Evolutionary conservation across 2,888 invertebrate genomes (phyloP).

Genomic region (Digitonthophagus gazella): DNA sequence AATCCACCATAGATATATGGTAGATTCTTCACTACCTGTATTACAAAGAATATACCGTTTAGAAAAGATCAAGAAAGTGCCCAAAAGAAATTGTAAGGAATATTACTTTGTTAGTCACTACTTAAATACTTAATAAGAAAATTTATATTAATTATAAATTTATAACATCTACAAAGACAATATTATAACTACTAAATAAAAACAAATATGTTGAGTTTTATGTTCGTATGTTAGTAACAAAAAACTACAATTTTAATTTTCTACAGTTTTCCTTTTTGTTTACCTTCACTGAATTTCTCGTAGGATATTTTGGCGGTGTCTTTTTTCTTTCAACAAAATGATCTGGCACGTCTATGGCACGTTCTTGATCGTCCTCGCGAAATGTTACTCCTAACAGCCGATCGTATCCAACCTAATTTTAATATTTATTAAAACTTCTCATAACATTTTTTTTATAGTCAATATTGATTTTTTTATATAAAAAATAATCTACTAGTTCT

Average conservation of each 20-base stretch:
- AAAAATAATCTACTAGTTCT: too few species aligned
- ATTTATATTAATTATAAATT: too few species aligned
- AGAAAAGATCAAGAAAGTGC: background rate
- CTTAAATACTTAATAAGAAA: too few species aligned
- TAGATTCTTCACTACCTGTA: background rate
- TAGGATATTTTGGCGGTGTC: constrained; percentile 67
- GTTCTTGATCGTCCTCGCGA: constrained; percentile 55
- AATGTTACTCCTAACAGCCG: constrained; percentile 47
- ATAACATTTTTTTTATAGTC: too few species aligned
- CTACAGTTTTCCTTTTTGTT: constrained; percentile 22
- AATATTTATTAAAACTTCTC: background rate
- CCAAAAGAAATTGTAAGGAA: background rate
- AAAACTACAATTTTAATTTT: background rate
- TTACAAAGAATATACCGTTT: background rate
- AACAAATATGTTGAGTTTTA: background rate
- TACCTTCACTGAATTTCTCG: constrained; percentile 49
- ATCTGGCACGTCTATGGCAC: constrained; percentile 88
- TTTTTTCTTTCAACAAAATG: constrained; percentile 83
- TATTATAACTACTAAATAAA: background rate
- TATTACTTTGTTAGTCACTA: too few species aligned
- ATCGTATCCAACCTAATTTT: constrained; percentile 50
- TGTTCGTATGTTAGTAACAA: constrained; percentile 5
- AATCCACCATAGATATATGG: background rate
- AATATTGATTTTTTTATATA: too few species aligned
- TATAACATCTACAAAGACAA: too few species aligned